These are phyloP conservation scores for Pegoplata infirma DNA, from an alignment of 2,888 invertebrate species.

Conservation along the genomic window DNA sequence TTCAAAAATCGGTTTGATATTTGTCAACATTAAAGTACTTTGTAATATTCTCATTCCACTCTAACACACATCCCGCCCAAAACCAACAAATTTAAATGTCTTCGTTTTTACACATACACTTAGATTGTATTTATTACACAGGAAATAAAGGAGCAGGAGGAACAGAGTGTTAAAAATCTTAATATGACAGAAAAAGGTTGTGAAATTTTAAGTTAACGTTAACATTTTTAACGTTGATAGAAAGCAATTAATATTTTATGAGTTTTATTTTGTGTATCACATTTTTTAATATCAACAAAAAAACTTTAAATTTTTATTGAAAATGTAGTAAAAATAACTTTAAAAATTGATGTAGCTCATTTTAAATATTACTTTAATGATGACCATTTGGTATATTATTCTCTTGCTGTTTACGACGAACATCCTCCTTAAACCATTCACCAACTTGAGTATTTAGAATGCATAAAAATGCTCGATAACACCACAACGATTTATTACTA, in stretches of 20 bases:
- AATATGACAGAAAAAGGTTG: background rate
- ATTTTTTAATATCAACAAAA: background rate
- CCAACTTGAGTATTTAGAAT: slow-evolving; percentile 66
- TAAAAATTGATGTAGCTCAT: background rate
- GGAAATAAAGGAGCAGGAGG: background rate
- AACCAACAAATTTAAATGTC: background rate
- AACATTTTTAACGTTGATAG: background rate
- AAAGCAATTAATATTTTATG: background rate
- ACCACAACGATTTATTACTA: slow-evolving; percentile 62
- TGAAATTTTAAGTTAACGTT: background rate
- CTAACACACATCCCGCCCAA: no score
- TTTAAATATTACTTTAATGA: slow-evolving; percentile 17
- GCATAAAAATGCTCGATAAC: slow-evolving; percentile 64
- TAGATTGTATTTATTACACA: background rate
- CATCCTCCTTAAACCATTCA: slow-evolving; percentile 66
- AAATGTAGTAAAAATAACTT: background rate
- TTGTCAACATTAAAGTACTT: background rate
- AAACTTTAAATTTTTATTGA: background rate
- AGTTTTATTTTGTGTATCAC: background rate
- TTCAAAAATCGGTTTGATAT: background rate
- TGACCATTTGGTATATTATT: slow-evolving; percentile 52
- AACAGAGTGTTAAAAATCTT: background rate
- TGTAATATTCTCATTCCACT: no score
- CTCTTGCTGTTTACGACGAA: slow-evolving; percentile 50
- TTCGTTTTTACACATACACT: background rate